Evolutionary conservation across 2,888 invertebrate species (phyloP).

Genomic region (Octodonta nipae): DNA sequence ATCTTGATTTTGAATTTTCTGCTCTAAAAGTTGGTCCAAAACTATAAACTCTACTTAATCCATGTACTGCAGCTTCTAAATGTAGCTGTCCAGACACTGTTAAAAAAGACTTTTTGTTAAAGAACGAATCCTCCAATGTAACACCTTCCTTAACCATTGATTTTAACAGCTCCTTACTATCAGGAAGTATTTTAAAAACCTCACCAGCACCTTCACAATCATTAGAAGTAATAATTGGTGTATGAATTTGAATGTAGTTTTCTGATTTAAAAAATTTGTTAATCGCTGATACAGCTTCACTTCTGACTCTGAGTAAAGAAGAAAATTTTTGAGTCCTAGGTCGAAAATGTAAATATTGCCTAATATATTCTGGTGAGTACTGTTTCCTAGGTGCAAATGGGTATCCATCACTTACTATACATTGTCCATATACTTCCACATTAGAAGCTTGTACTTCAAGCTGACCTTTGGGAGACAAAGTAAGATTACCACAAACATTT

Average conservation of each 20-base stretch:
- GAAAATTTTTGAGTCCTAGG: slow-evolving; percentile 61
- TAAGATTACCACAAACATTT: slow-evolving; percentile 51
- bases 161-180: slow-evolving; percentile 46
- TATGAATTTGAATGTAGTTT: slow-evolving; percentile 63
- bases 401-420: slow-evolving; percentile 54
- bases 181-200: slow-evolving; percentile 63
- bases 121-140: slow-evolving; percentile 54
- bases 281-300: slow-evolving; percentile 54
- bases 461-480: slow-evolving; percentile 51
- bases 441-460: slow-evolving; percentile 55
- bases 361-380: slow-evolving; percentile 61
- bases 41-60: slow-evolving; percentile 77
- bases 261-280: slow-evolving; percentile 56
- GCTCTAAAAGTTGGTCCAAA: slow-evolving; percentile 90
- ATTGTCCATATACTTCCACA: slow-evolving; percentile 52
- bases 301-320: slow-evolving; percentile 62
- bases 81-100: slow-evolving; percentile 94
- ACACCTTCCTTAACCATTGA: slow-evolving; percentile 48
- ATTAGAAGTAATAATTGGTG: slow-evolving; percentile 84
- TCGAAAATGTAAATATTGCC: slow-evolving; percentile 69
- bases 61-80: slow-evolving; percentile 71
- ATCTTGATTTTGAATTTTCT: slow-evolving; percentile 75
- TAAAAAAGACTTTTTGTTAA: slow-evolving; percentile 67
- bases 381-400: slow-evolving; percentile 67
- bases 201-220: slow-evolving; percentile 98